Conservation (phyloP, 1,140 invertebrate species). For the Latrodectus geometricus region DNA sequence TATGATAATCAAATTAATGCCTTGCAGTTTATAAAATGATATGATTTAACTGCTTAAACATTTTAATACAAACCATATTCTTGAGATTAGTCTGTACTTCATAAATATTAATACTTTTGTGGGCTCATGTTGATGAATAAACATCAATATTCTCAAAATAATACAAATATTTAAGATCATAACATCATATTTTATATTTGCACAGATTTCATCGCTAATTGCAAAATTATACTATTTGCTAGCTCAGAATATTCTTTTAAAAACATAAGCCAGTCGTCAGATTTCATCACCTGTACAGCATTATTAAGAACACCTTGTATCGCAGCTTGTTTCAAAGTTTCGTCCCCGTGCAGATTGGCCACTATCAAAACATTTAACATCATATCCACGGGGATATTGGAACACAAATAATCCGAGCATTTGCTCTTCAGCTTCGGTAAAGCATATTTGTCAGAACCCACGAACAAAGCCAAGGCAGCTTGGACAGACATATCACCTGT, state of each 20-base stretch:
- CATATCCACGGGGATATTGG: neutral
- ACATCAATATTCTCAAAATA: neutral
- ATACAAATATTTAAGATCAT: neutral
- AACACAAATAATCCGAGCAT: constrained; percentile 23
- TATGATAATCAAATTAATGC: too few relatives aligned
- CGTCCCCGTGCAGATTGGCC: constrained; percentile 13
- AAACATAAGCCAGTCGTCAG: constrained; percentile 36
- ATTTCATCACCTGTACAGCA: constrained; percentile 32
- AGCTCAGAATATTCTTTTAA: constrained; percentile 38
- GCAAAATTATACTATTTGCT: constrained; percentile 34
- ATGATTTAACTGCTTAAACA: too few relatives aligned
- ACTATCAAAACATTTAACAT: constrained; percentile 24
- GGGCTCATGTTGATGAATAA: neutral
- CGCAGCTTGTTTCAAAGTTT: constrained; percentile 32
- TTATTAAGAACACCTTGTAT: constrained; percentile 21
- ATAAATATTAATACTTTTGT: too few relatives aligned
- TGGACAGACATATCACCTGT: neutral
- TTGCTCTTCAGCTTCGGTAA: constrained; percentile 18
- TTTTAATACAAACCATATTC: too few relatives aligned
- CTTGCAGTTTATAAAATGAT: too few relatives aligned
- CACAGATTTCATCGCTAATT: constrained; percentile 16
- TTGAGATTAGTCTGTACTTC: too few relatives aligned
- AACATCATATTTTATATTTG: neutral
- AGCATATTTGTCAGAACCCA: constrained; percentile 35
- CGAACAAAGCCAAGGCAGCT: constrained; percentile 4